Base-by-base conservation (phyloP, 2,888 invertebrate species). In the Rutpela maculata region DNA sequence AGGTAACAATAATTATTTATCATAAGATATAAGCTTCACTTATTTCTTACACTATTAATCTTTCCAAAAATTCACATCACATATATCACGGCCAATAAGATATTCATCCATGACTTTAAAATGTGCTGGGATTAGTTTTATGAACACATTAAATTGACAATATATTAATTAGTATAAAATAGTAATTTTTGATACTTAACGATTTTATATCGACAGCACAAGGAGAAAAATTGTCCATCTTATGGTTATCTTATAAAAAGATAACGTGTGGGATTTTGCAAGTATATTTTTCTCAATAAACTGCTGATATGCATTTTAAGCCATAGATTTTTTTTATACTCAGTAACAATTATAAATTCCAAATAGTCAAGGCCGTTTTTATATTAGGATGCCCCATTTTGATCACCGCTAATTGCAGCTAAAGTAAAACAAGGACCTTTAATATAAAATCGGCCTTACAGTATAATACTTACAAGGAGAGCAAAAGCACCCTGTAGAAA, bases 111-210 rank as follows among this genome's bases (percentile, higher is more conserved):
- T 78, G 80, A 63, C 55, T 18, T 72, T 63, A 63, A 72, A 76
- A 81, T 78, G 57, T 74, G 66, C 66, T 80, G 75, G 70, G 60
- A 74, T 71, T 77, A 79, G 55, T 80, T 82, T 83, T 84, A 84
- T 88, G 88, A 88, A 88, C 88, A 88, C 88, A 88, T 88, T 86
- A 86, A 88, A 88, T 88, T 88, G 88, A 88, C 88, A 84, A 85
- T 84, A 83, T 85, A 84, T 60, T 68, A 38, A 71, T 22, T 62
- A 72, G 72, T 72, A 72, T 43, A 67, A 67, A 67, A 26, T 35
- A 22, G 50, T 26, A 31, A 70, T 59, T 70, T 60, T 59, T 38
- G 59, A 18, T 19, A 67, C 31, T 9, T 56, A 56, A 56, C n/a
- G 56, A 31, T 68, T 59, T 57, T 35, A 67, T 55, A 70, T 70